Base-by-base conservation (phyloP, 2,113 vertebrate species). In the Sceloporus tristichus region DNA sequence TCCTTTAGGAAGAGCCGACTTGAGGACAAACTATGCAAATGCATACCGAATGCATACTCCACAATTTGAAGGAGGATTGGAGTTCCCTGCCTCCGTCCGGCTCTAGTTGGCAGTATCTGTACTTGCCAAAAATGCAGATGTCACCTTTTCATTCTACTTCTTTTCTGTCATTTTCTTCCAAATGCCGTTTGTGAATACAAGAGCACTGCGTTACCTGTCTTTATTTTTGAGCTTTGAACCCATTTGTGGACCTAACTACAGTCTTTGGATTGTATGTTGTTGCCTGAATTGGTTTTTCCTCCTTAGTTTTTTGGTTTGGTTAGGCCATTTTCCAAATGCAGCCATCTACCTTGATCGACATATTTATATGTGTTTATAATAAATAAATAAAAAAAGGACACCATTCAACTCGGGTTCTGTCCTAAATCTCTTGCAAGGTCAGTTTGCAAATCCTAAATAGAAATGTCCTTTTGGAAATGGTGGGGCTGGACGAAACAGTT, bases 291-390 rank as follows among this genome's bases (percentile, higher is more conserved):
- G 59, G 59, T 62, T 38, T 82, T 59, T 16, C 53, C 27, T 25
- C 90, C 54, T 89, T 92, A 92, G 93, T 87, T 92, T 87, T 94
- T 85, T 54, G 78, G 84, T 92, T 87, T 38, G 29, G 71, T 88
- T 93, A 73, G 75, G 83, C 59, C 90, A 89, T 74, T 93, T 94
- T 91, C 85, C 88, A 90, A 88, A 88, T 92, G 84, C 78, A 1
- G 0, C 84, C 91, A 70, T 87, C 88, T 76, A 85, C 86, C 85
- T 73, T 77, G 85, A 56, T 74, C 82, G 91, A 88, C 74, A 91
- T 97, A 97, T 98, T 98, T 97, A 98, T 97, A 97, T 98, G 98
- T 98, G 96, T 98, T 98, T 98, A 98, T 98, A 98, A 98, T 96
- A 94, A 96, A 95, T 98, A 98, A 98, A 98, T 62, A 62, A 62